Percentiles rank a stretch among this genome's conserved stretches.
phyloP scores from a whole-genome alignment of 2,888 invertebrate species.

The Xylota sylvarum region DNA sequence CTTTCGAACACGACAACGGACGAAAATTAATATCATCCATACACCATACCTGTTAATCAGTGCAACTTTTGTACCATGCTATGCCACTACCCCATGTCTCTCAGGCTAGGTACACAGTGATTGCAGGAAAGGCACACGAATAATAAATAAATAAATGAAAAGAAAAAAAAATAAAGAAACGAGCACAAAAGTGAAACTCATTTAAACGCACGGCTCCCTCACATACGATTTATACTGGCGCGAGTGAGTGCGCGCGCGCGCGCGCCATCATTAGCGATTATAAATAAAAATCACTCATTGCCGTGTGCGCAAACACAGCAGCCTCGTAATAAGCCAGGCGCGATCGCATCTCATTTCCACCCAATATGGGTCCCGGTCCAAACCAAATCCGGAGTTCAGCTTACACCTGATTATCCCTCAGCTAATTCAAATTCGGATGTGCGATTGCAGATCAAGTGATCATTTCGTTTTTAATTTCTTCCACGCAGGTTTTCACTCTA shows the following conservation, averaged over 20 bases:
- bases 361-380: constrained; percentile 49
- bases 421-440: constrained; percentile 31
- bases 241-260: constrained; percentile 32
- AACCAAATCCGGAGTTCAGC: constrained; percentile 39
- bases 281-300: constrained; percentile 67
- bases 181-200: constrained; percentile 77
- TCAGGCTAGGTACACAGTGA: constrained; percentile 14
- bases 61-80: constrained; percentile 49
- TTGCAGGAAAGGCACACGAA: constrained; percentile 59
- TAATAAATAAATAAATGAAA: constrained; percentile 55
- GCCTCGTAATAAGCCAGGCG: constrained; percentile 55
- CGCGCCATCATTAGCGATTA: constrained; percentile 63
- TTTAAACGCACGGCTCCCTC: constrained; percentile 61
- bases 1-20: constrained; percentile 28
- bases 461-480: constrained; percentile 47
- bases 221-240: constrained; percentile 44
- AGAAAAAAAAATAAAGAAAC: constrained; percentile 66
- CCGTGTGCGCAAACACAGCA: constrained; percentile 30
- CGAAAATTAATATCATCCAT: constrained; percentile 46
- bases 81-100: constrained; percentile 42
- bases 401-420: constrained; percentile 44
- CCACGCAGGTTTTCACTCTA: constrained; percentile 44
- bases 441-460: constrained; percentile 35
- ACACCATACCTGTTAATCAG: constrained; percentile 47
- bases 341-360: constrained; percentile 53